phyloP scores from a whole-genome alignment of 1,140 invertebrate species.

The Calliopsis andreniformis region DNA sequence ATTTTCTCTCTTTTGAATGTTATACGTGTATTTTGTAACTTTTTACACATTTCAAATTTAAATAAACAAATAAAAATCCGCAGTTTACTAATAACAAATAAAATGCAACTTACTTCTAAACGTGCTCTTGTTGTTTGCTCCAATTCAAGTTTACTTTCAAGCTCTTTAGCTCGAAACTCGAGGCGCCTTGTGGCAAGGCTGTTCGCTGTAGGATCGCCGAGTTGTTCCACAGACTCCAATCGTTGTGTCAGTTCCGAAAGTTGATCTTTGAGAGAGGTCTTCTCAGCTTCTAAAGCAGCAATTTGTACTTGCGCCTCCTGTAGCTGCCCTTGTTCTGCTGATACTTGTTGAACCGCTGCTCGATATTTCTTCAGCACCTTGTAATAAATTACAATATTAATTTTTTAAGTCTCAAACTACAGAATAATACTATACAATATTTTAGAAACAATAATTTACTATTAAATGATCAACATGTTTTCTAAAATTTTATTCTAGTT shows the following conservation, averaged over 20 bases:
- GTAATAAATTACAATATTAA: neutral
- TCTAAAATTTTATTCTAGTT: neutral
- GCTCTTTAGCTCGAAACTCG: slow-evolving; percentile 91
- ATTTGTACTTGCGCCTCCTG: slow-evolving; percentile 91
- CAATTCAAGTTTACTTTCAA: slow-evolving; percentile 94
- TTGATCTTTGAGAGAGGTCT: slow-evolving; percentile 88
- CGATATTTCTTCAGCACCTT: slow-evolving; percentile 95
- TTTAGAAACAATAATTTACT: too few relatives aligned
- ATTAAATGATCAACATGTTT: too few relatives aligned
- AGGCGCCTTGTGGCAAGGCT: slow-evolving; percentile 86
- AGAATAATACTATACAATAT: too few relatives aligned
- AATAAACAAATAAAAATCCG: too few relatives aligned
- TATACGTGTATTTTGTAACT: too few relatives aligned
- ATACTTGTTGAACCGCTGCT: slow-evolving; percentile 91
- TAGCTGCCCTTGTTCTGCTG: slow-evolving; percentile 90
- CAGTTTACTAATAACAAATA: too few relatives aligned
- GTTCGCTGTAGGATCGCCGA: slow-evolving; percentile 89
- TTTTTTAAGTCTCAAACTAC: neutral
- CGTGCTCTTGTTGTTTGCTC: slow-evolving; percentile 92
- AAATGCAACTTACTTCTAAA: slow-evolving; percentile 85
- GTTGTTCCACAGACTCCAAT: slow-evolving; percentile 89
- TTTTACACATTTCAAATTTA: too few relatives aligned
- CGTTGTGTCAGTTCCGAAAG: slow-evolving; percentile 88
- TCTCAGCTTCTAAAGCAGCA: slow-evolving; percentile 89
- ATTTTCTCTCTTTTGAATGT: too few relatives aligned